A percentile compares a stretch with the other conserved stretches of the same genome.
These are phyloP conservation scores for Channa maculata DNA, from an alignment of 2,113 vertebrate genomes.

Conservation along the genomic window DNA sequence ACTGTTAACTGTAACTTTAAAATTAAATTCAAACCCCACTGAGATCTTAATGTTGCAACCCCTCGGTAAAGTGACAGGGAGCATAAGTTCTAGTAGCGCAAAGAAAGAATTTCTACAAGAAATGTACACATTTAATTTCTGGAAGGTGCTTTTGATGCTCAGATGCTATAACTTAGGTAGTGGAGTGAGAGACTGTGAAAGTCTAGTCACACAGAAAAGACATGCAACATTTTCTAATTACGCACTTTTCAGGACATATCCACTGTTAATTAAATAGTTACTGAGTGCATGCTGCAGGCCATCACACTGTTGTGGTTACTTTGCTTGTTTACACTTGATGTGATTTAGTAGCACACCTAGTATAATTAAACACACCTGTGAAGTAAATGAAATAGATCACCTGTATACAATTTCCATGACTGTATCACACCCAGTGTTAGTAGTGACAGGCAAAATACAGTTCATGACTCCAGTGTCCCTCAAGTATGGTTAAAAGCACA, in stretches of 20 bases:
- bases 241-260: neutral
- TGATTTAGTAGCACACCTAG: slow-evolving; percentile 11
- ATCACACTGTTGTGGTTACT: slow-evolving; percentile 39
- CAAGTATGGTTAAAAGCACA: slow-evolving; percentile 43
- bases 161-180: too few relatives aligned
- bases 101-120: neutral
- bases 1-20: too few relatives aligned
- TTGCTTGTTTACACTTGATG: slow-evolving; percentile 4
- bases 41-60: neutral
- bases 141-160: too few relatives aligned
- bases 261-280: slow-evolving; percentile 13
- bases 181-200: too few relatives aligned
- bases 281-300: slow-evolving; percentile 78
- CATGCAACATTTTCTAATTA: too few relatives aligned
- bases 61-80: neutral
- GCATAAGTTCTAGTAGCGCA: neutral
- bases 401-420: neutral
- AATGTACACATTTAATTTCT: neutral
- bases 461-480: slow-evolving; percentile 21
- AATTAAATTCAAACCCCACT: too few relatives aligned
- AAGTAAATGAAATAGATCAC: neutral
- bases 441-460: slow-evolving; percentile 46
- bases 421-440: slow-evolving; percentile 54
- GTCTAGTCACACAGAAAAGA: too few relatives aligned
- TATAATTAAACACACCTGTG: slow-evolving; percentile 6